Conservation (phyloP, 2,797 vertebrate genomes). For the Fratercula arctica region DNA sequence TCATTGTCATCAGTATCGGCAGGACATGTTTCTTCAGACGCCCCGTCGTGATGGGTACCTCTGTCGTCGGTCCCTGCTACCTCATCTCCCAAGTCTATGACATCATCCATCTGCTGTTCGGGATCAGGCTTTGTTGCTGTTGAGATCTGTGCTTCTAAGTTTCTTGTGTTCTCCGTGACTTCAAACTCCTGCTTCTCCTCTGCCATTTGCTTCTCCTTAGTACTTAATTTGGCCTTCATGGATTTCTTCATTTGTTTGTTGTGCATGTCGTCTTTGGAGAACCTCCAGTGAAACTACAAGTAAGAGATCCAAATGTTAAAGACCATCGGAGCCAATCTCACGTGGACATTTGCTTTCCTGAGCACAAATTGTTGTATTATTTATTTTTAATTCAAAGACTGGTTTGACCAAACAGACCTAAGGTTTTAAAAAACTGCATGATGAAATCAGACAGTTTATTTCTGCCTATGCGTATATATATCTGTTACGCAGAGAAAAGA, state of each 20-base stretch:
- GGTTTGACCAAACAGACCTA: background rate
- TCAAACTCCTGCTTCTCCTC: conserved; percentile 69
- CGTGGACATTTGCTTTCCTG: background rate
- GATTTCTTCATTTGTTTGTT: conserved; percentile 73
- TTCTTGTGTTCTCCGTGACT: conserved; percentile 63
- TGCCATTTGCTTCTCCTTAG: conserved; percentile 48
- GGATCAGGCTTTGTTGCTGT: conserved; percentile 8
- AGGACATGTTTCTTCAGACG: background rate
- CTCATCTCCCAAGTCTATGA: conserved; percentile 34
- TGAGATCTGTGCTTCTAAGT: conserved; percentile 64
- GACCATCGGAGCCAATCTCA: background rate
- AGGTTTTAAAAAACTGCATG: background rate
- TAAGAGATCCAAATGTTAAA: background rate
- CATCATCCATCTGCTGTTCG: conserved; percentile 19
- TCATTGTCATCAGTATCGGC: background rate
- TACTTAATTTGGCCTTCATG: conserved; percentile 66
- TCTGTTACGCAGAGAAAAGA: background rate
- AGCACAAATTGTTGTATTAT: background rate
- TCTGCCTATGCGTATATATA: rapidly evolving
- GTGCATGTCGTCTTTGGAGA: conserved; percentile 76
- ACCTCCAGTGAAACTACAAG: conserved; percentile 81
- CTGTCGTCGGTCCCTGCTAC: background rate
- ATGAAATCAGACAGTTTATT: background rate
- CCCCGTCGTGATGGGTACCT: background rate
- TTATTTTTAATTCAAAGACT: background rate